Percentiles rank a stretch among this genome's conserved stretches.
Conservation (phyloP, 2,888 invertebrate genomes). For the Acronicta leporina region DNA sequence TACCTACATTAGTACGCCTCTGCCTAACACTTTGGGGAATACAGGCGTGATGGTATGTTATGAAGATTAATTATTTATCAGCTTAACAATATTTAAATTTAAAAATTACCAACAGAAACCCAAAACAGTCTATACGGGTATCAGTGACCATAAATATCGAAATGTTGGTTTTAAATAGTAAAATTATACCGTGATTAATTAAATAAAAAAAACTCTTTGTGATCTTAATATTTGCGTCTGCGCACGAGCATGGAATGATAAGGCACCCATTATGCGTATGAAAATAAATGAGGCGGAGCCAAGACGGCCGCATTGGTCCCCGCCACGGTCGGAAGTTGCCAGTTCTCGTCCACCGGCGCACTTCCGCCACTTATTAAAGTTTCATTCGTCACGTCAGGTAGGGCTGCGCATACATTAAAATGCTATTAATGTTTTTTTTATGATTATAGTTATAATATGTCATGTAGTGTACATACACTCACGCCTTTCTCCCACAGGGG, state of each 20-base stretch:
- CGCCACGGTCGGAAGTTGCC: constrained; percentile 56
- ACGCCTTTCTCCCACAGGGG: no score
- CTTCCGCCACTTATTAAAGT: constrained; percentile 61
- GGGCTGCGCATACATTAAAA: constrained; percentile 49
- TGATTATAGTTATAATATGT: no score
- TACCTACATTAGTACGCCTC: no score
- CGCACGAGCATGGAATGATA: constrained; percentile 19
- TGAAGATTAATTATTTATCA: no score
- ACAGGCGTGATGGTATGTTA: no score
- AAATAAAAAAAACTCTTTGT: background rate
- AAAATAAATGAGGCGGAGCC: constrained; percentile 35
- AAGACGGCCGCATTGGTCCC: constrained; percentile 46
- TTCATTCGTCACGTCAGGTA: constrained; percentile 53
- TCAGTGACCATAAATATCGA: background rate
- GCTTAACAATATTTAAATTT: no score
- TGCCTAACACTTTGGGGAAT: no score
- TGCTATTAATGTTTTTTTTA: no score
- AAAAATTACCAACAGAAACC: no score
- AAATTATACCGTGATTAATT: background rate
- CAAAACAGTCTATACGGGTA: background rate
- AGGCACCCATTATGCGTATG: constrained; percentile 33
- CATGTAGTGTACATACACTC: no score
- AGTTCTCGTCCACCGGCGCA: constrained; percentile 53
- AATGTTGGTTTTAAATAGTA: background rate
- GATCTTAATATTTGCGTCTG: background rate